Evolutionary conservation across 2,113 vertebrate genomes (phyloP), one percentile per base, ranked within the genome.

Genomic region (Platichthys stellatus): DNA sequence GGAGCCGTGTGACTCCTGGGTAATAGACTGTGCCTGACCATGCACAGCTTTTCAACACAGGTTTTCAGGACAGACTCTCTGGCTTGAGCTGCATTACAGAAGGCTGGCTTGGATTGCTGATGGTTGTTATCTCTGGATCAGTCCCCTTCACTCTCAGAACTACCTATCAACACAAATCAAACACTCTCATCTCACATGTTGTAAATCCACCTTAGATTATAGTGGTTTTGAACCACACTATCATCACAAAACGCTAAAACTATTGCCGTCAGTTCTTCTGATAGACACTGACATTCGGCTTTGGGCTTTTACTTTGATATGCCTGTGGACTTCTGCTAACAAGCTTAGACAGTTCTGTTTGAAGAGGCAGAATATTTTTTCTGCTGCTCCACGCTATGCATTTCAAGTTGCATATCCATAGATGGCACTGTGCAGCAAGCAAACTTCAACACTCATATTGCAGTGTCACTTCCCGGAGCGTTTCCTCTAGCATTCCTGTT

Each of bases 361-460:
- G 14, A n/a, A 64, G 63, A 62, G 35, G 38, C 8, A 61, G 28
- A 76, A 23, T 8, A 26, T 59, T 63, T 57, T 38, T 0, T 5
- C 9, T 43, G 8, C 43, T 12, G 0, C 59, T 69, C 45, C 62
- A 53, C 17, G 40, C 71, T 80, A 31, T 91, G 89, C 82, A 90
- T 91, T 93, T 93, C 86, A 93, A 53, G 74, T 82, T 35, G 66
- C 51, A 72, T 40, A 88, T 89, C 93, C 82, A 92, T 93, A 94
- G 94, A 90, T 91, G 93, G 93, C 94, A 94, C 92, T 93, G 90
- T 90, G 88, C 67, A 72, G 92, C 92, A 91, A 89, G 81, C 68
- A 77, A 72, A 73, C 62, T 74, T 58, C 49, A n/a, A 58, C 53
- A 78, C 70, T 49, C 73, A 59, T 73, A 73, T 61, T 76, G 45